phyloP scores from a whole-genome alignment of 1,140 invertebrate genomes.

The Pristionchus pacificus region DNA sequence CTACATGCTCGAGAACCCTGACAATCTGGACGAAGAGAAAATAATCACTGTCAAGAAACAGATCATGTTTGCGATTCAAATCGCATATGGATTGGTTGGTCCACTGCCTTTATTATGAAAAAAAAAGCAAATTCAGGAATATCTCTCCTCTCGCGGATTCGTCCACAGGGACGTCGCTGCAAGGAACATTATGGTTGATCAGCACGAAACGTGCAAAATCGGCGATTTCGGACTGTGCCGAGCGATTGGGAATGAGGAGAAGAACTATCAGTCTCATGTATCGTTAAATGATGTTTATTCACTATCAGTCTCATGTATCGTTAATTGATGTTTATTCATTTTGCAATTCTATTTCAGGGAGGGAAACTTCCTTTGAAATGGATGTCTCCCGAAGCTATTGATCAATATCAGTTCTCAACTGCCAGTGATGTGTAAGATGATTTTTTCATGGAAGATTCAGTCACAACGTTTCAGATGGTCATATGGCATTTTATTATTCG shows the following conservation, averaged over 20 bases:
- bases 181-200: constrained; percentile 60
- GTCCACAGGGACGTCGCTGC: constrained; percentile 62
- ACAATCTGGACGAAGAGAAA: constrained; percentile 44
- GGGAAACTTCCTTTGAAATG: constrained; percentile 36
- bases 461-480: constrained; percentile 62
- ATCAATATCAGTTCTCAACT: constrained; percentile 60
- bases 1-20: not conserved
- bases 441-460: too few species aligned
- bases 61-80: constrained; percentile 53
- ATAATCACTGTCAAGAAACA: constrained; percentile 55
- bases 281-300: not conserved
- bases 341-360: constrained; percentile 11
- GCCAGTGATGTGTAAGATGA: constrained; percentile 61
- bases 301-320: too few species aligned
- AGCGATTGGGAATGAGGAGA: constrained; percentile 59
- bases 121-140: constrained; percentile 55
- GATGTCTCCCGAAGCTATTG: constrained; percentile 60
- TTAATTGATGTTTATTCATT: not conserved
- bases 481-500: constrained; percentile 61
- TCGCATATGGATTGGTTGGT: constrained; percentile 54
- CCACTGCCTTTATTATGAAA: not conserved
- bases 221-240: constrained; percentile 62
- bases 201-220: constrained; percentile 56
- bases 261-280: too few species aligned
- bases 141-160: constrained; percentile 60